A percentile compares a stretch with the other conserved stretches of the same genome.
Evolutionary conservation across 2,113 vertebrate genomes (phyloP).

Genomic region (Cyanistes caeruleus): DNA sequence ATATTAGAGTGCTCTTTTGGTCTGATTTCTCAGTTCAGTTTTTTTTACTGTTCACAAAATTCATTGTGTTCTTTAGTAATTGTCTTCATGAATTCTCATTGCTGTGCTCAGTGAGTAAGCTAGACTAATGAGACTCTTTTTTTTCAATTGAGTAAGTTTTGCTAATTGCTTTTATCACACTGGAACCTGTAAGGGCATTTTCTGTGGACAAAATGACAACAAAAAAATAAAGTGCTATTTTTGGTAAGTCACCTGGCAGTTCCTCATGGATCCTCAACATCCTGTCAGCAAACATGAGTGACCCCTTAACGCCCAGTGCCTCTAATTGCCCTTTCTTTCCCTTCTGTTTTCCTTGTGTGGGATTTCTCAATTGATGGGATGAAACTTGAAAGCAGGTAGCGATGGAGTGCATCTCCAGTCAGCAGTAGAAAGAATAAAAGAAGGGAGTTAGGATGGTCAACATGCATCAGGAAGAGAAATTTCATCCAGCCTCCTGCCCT

Average conservation of each 20-base stretch:
- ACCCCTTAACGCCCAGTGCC: neutral
- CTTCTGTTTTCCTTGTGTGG: neutral
- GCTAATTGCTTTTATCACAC: constrained; percentile 53
- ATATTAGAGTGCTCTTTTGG: neutral
- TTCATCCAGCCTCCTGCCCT: neutral
- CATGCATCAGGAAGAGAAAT: neutral
- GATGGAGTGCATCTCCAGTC: neutral
- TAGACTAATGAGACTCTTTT: constrained; percentile 21
- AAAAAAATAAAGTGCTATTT: neutral
- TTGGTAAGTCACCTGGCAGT: constrained; percentile 46
- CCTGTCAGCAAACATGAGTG: constrained; percentile 26
- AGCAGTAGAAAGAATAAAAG: neutral
- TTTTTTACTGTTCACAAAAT: neutral
- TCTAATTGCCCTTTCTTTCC: constrained; percentile 34
- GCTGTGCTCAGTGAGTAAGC: neutral
- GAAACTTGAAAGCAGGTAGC: neutral
- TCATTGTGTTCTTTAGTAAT: neutral
- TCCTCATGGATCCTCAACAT: neutral
- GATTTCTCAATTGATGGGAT: neutral
- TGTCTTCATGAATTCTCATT: constrained; percentile 29
- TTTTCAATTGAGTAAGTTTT: constrained; percentile 49
- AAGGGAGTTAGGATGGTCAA: neutral
- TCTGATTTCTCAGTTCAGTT: neutral
- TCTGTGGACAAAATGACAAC: constrained; percentile 30
- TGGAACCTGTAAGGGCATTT: constrained; percentile 41